Conservation (phyloP, 2,888 invertebrate genomes). For the Plemyria rubiginata region DNA sequence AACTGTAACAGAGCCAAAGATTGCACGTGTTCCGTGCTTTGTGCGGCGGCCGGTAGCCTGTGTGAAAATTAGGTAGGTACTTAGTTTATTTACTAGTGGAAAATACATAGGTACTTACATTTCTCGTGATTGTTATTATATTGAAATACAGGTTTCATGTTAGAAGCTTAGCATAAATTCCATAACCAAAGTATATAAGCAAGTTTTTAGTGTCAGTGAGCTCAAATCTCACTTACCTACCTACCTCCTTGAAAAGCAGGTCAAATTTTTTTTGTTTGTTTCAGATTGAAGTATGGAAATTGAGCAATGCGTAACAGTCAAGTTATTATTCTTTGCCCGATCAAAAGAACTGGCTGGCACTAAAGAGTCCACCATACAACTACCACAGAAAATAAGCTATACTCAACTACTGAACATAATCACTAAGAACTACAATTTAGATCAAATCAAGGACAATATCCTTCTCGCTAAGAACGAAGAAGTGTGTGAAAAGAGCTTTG, state of each 20-base stretch:
- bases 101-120: no score
- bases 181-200: no score
- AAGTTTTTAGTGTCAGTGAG: no score
- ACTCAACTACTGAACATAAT: slow-evolving; percentile 86
- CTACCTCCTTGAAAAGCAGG: no score
- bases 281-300: slow-evolving; percentile 72
- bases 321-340: slow-evolving; percentile 95
- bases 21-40: slow-evolving; percentile 19
- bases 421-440: slow-evolving; percentile 86
- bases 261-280: background rate
- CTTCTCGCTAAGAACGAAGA: slow-evolving; percentile 94
- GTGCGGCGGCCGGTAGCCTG: no score
- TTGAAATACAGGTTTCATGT: no score
- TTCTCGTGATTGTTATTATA: no score
- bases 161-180: no score
- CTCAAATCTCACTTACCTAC: no score
- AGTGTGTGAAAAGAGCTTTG: slow-evolving; percentile 85
- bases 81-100: no score
- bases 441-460: slow-evolving; percentile 88
- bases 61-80: no score
- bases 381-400: slow-evolving; percentile 83
- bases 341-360: slow-evolving; percentile 92
- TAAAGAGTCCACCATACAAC: slow-evolving; percentile 79
- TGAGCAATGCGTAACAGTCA: slow-evolving; percentile 83
- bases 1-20: slow-evolving; percentile 14